Evolutionary conservation across 2,888 invertebrate genomes (phyloP), one percentile per base, ranked within the genome.

Genomic region (Cataglyphis altisquamis): DNA sequence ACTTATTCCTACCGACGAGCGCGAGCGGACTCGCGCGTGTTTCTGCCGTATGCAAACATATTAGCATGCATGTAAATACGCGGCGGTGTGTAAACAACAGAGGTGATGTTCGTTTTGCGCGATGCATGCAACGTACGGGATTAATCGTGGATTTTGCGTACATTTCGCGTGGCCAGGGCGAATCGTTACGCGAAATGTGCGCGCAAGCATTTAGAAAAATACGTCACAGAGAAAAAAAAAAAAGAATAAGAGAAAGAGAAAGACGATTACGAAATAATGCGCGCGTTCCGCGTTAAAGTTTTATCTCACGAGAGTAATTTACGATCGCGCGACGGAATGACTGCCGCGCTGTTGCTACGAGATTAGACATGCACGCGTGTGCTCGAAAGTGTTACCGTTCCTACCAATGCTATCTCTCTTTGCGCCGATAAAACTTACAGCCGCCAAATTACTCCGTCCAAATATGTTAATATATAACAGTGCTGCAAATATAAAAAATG

Each of bases 321-420:
- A 78, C 32, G 78, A 78, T 78, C 60, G 70, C 78, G 70, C 45
- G 32, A 12, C 15, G 74, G 68, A 78, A 86, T 85, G 81, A 84
- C 81, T 75, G 62, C 36, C 62, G 68, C 32, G 62, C 32, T 25
- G 68, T 81, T 82, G 64, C 70, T 73, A 62, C 72, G 62, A 73
- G 83, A 85, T 84, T 85, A 85, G 85, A 85, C 77, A 60, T 67
- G 45, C 62, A 25, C 25, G 67, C 84, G 60, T 73, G 48, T 63
- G 29, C 41, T n/a, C 63, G 62, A 25, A 63, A 73, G 67, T 55
- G 62, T 81, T 81, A 72, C 68, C 48, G n/a, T 52, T 52, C 32
- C n/a, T 36, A 36, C 18, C 25, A 45, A 41, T 72, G 12, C 60
- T 73, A 80, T 72, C 55, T 77, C 52, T 41, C 5, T 52, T 52